These are phyloP conservation scores for Drosophila erecta DNA, from an alignment of 1,140 invertebrate species.

Conservation along the genomic window DNA sequence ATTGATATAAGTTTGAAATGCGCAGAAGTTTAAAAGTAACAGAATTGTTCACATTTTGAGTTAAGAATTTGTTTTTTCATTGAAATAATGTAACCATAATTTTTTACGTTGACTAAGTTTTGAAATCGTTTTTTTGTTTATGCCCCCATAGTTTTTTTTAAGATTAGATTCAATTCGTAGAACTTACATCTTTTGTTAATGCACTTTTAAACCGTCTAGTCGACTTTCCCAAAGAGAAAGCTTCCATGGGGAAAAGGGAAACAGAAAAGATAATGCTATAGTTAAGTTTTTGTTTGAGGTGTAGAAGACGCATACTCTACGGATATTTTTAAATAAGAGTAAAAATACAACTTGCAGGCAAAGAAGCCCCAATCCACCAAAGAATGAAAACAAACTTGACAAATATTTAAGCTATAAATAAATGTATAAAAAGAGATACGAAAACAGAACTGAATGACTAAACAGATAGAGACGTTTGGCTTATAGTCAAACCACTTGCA, in stretches of 20 bases:
- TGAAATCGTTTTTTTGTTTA: constrained; percentile 9
- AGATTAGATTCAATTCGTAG: constrained; percentile 13
- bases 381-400: constrained; percentile 53
- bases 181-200: constrained; percentile 25
- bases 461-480: constrained; percentile 40
- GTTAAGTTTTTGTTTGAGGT: constrained; percentile 71
- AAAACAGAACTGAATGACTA: constrained; percentile 71
- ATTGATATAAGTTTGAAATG: background rate
- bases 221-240: constrained; percentile 33
- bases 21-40: background rate
- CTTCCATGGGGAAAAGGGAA: constrained; percentile 36
- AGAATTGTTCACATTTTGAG: constrained; percentile 12
- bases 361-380: constrained; percentile 53
- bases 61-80: constrained; percentile 15
- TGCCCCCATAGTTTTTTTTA: constrained; percentile 9
- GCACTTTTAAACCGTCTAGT: constrained; percentile 56
- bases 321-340: constrained; percentile 59
- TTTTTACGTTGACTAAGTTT: constrained; percentile 12
- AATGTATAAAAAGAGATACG: constrained; percentile 46
- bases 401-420: constrained; percentile 70
- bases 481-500: constrained; percentile 39
- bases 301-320: constrained; percentile 40
- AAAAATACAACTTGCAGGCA: constrained; percentile 35
- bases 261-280: constrained; percentile 42
- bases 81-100: background rate